Evolutionary conservation across 2,113 vertebrate species (phyloP).

Genomic region (Sinocyclocheilus anshuiensis): DNA sequence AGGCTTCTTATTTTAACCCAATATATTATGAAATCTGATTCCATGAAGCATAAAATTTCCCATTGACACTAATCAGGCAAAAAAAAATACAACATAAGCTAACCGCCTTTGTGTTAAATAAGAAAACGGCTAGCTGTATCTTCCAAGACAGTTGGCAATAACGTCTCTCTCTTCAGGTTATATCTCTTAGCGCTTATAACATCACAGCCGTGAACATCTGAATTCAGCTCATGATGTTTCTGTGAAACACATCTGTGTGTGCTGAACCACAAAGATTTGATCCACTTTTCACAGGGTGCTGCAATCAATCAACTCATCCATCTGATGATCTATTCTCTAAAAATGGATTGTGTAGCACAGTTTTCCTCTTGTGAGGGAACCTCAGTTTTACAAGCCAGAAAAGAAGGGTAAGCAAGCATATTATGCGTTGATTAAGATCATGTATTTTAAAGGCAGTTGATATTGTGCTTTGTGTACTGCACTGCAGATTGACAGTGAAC

Average conservation of each 20-base stretch:
- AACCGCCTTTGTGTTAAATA: neutral
- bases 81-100: neutral
- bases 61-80: neutral
- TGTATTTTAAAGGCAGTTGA: conserved; percentile 13
- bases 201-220: conserved; percentile 3
- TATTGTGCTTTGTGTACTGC: conserved; percentile 20
- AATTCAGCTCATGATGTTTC: neutral
- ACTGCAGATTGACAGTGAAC: conserved; percentile 41
- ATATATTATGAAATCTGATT: neutral
- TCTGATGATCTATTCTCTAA: neutral
- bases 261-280: conserved; percentile 9
- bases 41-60: neutral
- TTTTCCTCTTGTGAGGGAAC: neutral
- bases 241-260: conserved; percentile 4
- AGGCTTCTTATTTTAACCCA: neutral
- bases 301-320: conserved; percentile 27
- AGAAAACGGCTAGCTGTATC: neutral
- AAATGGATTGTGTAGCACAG: neutral
- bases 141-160: neutral
- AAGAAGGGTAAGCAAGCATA: neutral
- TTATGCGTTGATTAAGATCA: conserved; percentile 27
- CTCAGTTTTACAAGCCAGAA: neutral
- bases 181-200: neutral
- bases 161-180: neutral
- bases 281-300: conserved; percentile 10